Evolutionary conservation across 2,888 invertebrate genomes (phyloP).

Genomic region (Leucophenga montana): DNA sequence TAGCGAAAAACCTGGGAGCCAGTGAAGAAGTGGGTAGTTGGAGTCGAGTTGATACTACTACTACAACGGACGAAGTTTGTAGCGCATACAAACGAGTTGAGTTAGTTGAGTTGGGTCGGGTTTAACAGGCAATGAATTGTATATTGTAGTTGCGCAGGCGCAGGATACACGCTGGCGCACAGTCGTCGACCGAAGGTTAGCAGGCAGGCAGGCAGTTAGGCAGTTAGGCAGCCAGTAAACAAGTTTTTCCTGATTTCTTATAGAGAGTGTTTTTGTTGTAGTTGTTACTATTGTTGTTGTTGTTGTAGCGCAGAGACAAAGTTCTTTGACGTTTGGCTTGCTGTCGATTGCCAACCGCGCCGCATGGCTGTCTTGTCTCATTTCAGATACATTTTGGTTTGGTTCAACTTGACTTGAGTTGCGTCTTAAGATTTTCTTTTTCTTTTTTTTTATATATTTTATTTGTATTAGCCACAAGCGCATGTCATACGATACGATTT

Average conservation of each 20-base stretch:
- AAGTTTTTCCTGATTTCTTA: slow-evolving; percentile 22
- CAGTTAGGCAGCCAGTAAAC: slow-evolving; percentile 7
- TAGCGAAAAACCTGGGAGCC: slow-evolving; percentile 9
- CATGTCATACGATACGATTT: slow-evolving; percentile 41
- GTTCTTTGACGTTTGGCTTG: slow-evolving; percentile 19
- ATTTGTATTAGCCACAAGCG: slow-evolving; percentile 26
- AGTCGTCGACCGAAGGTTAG: slow-evolving; percentile 12
- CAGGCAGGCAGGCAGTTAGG: slow-evolving; percentile 2
- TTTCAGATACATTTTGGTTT: neutral
- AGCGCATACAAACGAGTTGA: slow-evolving; percentile 26
- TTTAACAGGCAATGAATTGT: neutral
- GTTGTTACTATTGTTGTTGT: no score
- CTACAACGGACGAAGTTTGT: neutral
- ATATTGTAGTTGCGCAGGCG: no score
- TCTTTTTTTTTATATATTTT: no score
- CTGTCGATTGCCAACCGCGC: slow-evolving; percentile 11
- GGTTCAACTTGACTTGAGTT: neutral
- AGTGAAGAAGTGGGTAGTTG: slow-evolving; percentile 34
- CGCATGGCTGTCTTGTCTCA: neutral
- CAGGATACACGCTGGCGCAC: slow-evolving; percentile 8
- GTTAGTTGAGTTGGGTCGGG: no score
- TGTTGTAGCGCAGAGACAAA: slow-evolving; percentile 3
- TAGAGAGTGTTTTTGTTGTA: no score
- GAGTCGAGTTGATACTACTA: no score
- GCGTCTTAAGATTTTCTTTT: neutral